A percentile compares a stretch with the other conserved stretches of the same genome.
These are phyloP conservation scores for Eupithecia tripunctaria DNA, from an alignment of 2,888 invertebrate species.

Conservation along the genomic window DNA sequence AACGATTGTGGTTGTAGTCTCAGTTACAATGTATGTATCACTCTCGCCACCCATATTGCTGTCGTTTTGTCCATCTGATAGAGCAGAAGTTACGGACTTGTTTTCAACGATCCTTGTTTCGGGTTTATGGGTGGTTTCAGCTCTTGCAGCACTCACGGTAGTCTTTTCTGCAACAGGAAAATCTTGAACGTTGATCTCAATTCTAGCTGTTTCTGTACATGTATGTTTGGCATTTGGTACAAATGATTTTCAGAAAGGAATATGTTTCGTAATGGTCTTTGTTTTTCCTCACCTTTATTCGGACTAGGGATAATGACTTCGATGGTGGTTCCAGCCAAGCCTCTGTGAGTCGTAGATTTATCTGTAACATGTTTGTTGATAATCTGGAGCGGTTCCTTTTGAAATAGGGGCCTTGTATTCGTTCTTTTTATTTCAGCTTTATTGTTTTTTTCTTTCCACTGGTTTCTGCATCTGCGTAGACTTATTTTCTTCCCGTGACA, in stretches of 20 bases:
- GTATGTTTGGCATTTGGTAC: background rate
- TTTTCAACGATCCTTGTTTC: background rate
- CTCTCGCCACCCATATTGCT: background rate
- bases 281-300: background rate
- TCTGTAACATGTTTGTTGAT: conserved; percentile 1
- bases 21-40: background rate
- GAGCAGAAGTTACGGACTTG: background rate
- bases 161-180: conserved; percentile 1
- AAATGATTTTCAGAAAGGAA: background rate
- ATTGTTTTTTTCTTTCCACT: background rate
- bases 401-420: background rate
- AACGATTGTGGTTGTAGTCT: background rate
- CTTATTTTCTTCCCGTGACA: background rate
- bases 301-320: conserved; percentile 8
- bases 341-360: background rate
- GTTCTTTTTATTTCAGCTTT: background rate
- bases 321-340: background rate
- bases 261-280: background rate
- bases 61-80: background rate
- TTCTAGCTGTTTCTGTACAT: background rate
- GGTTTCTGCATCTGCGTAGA: background rate
- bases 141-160: background rate
- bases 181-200: background rate
- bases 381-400: background rate
- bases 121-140: background rate